Conservation (phyloP, 2,113 vertebrate genomes). For the Oncorhynchus clarkii region DNA sequence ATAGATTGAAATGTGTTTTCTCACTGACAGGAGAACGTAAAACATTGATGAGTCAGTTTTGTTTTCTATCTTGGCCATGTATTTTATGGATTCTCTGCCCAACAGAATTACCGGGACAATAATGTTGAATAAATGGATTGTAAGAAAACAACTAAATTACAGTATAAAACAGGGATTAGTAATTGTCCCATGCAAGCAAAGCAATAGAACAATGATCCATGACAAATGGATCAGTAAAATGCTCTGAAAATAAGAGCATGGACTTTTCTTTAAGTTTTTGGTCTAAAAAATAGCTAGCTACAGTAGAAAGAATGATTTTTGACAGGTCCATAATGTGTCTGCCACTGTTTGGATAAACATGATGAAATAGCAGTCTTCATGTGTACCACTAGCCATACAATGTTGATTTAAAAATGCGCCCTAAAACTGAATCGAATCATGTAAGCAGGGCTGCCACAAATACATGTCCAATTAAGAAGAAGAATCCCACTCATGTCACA, state of each 20-base stretch:
- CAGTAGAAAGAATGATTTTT: slow-evolving; percentile 14
- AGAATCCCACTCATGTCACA: slow-evolving; percentile 30
- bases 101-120: slow-evolving; percentile 61
- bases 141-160: slow-evolving; percentile 19
- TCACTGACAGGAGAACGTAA: slow-evolving; percentile 15
- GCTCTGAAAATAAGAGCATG: neutral
- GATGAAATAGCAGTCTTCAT: slow-evolving; percentile 75
- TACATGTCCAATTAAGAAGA: slow-evolving; percentile 68
- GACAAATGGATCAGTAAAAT: slow-evolving; percentile 4
- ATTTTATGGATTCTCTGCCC: slow-evolving; percentile 74
- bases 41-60: neutral
- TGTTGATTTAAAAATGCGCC: neutral
- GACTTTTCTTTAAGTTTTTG: neutral
- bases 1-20: neutral
- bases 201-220: slow-evolving; percentile 1
- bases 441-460: slow-evolving; percentile 69
- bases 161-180: slow-evolving; percentile 21
- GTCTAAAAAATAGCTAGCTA: slow-evolving; percentile 28
- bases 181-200: slow-evolving; percentile 39
- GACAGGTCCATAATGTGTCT: slow-evolving; percentile 24
- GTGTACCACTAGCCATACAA: slow-evolving; percentile 37
- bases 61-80: slow-evolving; percentile 58
- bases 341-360: slow-evolving; percentile 35
- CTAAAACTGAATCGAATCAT: slow-evolving; percentile 36
- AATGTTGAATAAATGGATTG: too few species aligned